These are phyloP conservation scores for Galerucella nymphaeae DNA, from an alignment of 2,888 invertebrate genomes.

Conservation along the genomic window DNA sequence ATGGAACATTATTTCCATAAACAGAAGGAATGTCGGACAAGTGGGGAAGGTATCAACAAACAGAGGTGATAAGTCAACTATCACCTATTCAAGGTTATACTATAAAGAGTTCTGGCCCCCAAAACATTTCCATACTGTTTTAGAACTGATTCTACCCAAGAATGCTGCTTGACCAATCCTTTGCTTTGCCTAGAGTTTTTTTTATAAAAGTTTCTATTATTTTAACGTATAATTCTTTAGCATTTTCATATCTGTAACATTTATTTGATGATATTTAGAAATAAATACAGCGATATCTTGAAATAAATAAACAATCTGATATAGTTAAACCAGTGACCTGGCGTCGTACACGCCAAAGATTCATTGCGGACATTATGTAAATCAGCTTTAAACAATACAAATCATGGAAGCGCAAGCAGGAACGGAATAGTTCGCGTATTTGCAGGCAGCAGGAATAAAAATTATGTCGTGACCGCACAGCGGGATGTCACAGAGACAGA, in stretches of 20 bases:
- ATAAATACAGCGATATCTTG: slow-evolving; percentile 22
- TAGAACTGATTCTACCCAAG: too few relatives aligned
- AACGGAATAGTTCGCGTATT: slow-evolving; percentile 55
- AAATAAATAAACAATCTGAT: slow-evolving; percentile 33
- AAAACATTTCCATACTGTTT: too few relatives aligned
- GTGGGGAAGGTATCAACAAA: too few relatives aligned
- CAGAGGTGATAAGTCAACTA: too few relatives aligned
- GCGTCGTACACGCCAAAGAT: slow-evolving; percentile 41
- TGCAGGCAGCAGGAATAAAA: slow-evolving; percentile 51
- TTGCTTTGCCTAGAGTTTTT: too few relatives aligned
- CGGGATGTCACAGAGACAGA: slow-evolving; percentile 48
- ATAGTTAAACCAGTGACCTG: slow-evolving; percentile 38
- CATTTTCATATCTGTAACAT: neutral
- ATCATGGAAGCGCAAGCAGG: slow-evolving; percentile 54
- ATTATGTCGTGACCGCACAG: slow-evolving; percentile 54
- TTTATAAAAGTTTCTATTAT: neutral
- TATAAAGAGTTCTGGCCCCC: too few relatives aligned
- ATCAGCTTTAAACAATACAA: slow-evolving; percentile 52
- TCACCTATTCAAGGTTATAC: too few relatives aligned
- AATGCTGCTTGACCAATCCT: too few relatives aligned
- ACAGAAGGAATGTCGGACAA: too few relatives aligned
- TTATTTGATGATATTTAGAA: neutral
- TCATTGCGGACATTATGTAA: slow-evolving; percentile 53
- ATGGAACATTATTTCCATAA: too few relatives aligned
- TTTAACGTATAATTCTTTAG: neutral